phyloP scores from a whole-genome alignment of 1,140 invertebrate genomes.

The Cyrtorhinus lividipennis region DNA sequence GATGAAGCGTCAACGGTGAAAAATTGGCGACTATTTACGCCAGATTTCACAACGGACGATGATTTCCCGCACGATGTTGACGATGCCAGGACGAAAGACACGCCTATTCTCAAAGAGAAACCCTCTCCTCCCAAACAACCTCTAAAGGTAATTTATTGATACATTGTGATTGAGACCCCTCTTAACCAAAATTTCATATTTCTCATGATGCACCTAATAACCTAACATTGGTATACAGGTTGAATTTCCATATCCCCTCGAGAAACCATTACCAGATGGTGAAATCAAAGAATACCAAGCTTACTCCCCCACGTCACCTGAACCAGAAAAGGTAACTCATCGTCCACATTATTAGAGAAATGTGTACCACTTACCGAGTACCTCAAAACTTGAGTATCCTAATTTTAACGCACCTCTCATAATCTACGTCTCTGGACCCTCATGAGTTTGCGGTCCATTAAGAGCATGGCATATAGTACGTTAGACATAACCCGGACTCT shows the following conservation, averaged over 20 bases:
- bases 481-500: no score
- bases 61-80: slow-evolving; percentile 33
- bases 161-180: no score
- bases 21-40: slow-evolving; percentile 38
- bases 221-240: no score
- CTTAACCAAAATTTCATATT: no score
- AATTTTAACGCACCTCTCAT: no score
- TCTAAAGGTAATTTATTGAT: no score
- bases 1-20: slow-evolving; percentile 38
- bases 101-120: slow-evolving; percentile 34
- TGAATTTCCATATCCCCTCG: slow-evolving; percentile 26
- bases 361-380: no score
- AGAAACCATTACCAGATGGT: slow-evolving; percentile 22
- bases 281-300: slow-evolving; percentile 25
- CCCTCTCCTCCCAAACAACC: slow-evolving; percentile 29
- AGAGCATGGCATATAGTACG: no score
- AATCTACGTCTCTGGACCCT: no score
- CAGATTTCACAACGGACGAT: slow-evolving; percentile 30
- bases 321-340: slow-evolving; percentile 19
- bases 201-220: no score
- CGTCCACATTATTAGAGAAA: background rate
- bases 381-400: no score
- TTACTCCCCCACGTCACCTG: slow-evolving; percentile 25
- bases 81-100: slow-evolving; percentile 35
- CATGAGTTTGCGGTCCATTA: no score